Evolutionary conservation across 2,888 invertebrate genomes (phyloP), one percentile per base, ranked within the genome.

Genomic region (Ichneumon xanthorius): DNA sequence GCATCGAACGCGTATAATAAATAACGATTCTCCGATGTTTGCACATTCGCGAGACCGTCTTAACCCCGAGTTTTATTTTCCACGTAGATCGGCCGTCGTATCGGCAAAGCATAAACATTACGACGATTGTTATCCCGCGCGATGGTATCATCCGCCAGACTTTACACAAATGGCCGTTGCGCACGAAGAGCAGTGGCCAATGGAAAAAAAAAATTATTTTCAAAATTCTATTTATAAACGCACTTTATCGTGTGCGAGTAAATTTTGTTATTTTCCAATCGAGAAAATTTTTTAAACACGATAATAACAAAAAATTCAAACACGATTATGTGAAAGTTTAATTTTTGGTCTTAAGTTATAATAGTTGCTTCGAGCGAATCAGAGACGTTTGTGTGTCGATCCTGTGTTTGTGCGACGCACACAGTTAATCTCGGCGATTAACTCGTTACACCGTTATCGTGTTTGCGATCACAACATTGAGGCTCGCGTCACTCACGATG

Each of bases 111-210:
- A 85, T n/a, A 73, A 76, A 71, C 61, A 84, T 48, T 80, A 45
- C 82, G 86, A 58, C 82, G 87, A 89, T 89, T 89, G 87, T 89
- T 88, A 86, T 88, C 67, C 67, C 82, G 40, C 55, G 63, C 72
- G 77, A 33, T 76, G 73, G 70, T 87, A 86, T 88, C 88, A 87
- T 86, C 82, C 75, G 82, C 86, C 88, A 91, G 89, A 91, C 89
- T 90, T 90, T 89, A 86, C 87, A 89, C 89, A 90, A 90, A 90
- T 90, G 79, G 37, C 22, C 65, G 26, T 33, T 61, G 16, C 26
- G 33, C 14, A 33, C 30, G 30, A 33, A 30, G 26, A 16, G 26
- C 61, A 19, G n/a, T 19, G 53, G 19, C 61, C 33, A 16, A 61
- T 61, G n/a, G 4, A 26, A 26, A 1, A 26, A 26, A 26, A 26